Base-by-base conservation (phyloP, 2,113 vertebrate genomes). In the Platichthys stellatus region DNA sequence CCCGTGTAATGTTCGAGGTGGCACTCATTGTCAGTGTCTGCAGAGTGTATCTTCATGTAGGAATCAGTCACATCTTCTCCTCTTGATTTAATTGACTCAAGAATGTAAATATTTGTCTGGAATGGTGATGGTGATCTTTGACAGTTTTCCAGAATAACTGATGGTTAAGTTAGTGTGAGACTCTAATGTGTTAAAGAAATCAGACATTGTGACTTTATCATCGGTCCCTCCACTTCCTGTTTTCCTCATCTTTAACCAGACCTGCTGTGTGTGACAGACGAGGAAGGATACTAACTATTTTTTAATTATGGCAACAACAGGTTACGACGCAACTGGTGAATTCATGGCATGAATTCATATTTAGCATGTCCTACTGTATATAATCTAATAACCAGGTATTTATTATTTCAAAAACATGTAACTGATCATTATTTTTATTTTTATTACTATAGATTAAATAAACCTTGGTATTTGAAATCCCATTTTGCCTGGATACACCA, bases 1-100 rank as follows among this genome's bases (percentile, higher is more conserved):
- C 54, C 79, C 76, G 84, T 82, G 78, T 88, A 78, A 88, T 43
- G 69, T 82, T 87, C 74, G 62, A 72, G 49, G 11, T 40, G 66
- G 31, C 31, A 67, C 40, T 74, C 72, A 49, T 59, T 78, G 57
- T 71, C 79, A 74, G 31, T 68, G 63, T 87, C 67, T 74, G 54
- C 60, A 26, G 49, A 47, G 47, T 63, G 24, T 45, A 49, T 73
- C 63, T 69, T 26, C 14, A 21, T n/a, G 20, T 20, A 54, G 51
- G 51, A n/a, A 54, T 54, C 28, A 72, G 59, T 47, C 21, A 14
- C 28, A 51, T 10, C 15, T 38, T 75, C 28, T 5, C 18, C 20
- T 63, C 3, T 3, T 12, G 26, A 58, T 66, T 38, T 47, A 54
- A 63, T 58, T 24, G 20, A 67, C 13, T 49, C 7, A 35, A 23